These are phyloP conservation scores for Epinotia ramella DNA, from an alignment of 2,888 invertebrate species.

Conservation along the genomic window DNA sequence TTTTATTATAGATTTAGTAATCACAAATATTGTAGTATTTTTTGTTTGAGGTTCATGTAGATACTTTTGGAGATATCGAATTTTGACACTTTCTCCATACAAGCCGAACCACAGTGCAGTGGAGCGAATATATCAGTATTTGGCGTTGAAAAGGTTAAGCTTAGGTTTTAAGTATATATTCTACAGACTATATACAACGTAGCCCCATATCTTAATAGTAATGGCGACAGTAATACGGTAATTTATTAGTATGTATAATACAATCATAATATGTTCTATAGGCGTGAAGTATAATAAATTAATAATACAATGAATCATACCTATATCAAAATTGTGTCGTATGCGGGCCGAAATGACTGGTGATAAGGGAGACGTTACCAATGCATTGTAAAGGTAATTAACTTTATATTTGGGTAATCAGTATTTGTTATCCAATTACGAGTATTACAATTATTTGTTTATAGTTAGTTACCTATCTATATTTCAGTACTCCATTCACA, in stretches of 20 bases:
- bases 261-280: not conserved
- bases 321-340: not conserved
- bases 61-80: too few species aligned
- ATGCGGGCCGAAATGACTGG: slow-evolving; percentile 19
- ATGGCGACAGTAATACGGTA: slow-evolving; percentile 9
- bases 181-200: not conserved
- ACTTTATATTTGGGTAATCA: slow-evolving; percentile 4
- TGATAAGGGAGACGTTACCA: slow-evolving; percentile 36
- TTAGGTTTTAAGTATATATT: not conserved
- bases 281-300: slow-evolving; percentile 2
- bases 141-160: not conserved
- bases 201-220: not conserved
- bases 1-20: too few species aligned
- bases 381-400: slow-evolving; percentile 8
- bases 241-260: slow-evolving; percentile 1
- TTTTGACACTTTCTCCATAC: too few species aligned
- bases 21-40: too few species aligned
- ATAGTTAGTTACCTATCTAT: not conserved
- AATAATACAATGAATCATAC: slow-evolving; percentile 11
- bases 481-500: too few species aligned
- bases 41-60: too few species aligned
- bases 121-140: too few species aligned
- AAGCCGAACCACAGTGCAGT: too few species aligned
- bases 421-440: not conserved
- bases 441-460: not conserved